Evolutionary conservation across 2,113 vertebrate species (phyloP), one percentile per base, ranked within the genome.

Genomic region (Catharus bicknelli): DNA sequence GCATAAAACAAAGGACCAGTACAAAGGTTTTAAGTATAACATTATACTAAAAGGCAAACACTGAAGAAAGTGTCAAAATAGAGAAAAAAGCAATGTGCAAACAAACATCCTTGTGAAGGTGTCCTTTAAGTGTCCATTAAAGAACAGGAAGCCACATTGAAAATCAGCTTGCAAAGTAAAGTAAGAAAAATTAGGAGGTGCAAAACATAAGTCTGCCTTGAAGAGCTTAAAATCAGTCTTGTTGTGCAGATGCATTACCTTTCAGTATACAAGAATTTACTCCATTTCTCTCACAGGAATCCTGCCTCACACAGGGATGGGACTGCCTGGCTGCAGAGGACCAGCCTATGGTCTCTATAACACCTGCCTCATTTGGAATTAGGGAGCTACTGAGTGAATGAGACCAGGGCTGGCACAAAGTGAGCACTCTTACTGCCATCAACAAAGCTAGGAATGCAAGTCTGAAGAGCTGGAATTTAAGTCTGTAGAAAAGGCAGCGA

Each of bases 11-110:
- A 92, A 94, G 55, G 63, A 66, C 54, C 50, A 85, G 42, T 17
- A 58, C 68, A 93, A 70, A 36, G 62, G 86, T 78, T 74, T 91
- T 30, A 91, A 83, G 55, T 63, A 32, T 43, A 90, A 45, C 34
- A 23, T 78, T 90, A 90, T 21, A 90, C 12, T 36, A 86, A 86
- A 94, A 94, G 55, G 34, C 53, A 84, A 95, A 91, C 75, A 69
- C 40, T 59, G 55, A 83, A 78, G 40, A 45, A 77, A 59, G n/a
- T 32, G 23, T 81, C 67, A 62, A 62, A 93, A 76, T 4, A 66
- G 27, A 83, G 79, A 66, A 90, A 91, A 91, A 54, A 69, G 23
- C 47, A 48, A 53, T 7, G 30, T 34, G 57, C 27, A 93, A 88
- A 91, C 83, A 88, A 95, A 89, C 53, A 89, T 29, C 64, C 58